Conservation (phyloP, 1,140 invertebrate species). For the Maconellicoccus hirsutus region DNA sequence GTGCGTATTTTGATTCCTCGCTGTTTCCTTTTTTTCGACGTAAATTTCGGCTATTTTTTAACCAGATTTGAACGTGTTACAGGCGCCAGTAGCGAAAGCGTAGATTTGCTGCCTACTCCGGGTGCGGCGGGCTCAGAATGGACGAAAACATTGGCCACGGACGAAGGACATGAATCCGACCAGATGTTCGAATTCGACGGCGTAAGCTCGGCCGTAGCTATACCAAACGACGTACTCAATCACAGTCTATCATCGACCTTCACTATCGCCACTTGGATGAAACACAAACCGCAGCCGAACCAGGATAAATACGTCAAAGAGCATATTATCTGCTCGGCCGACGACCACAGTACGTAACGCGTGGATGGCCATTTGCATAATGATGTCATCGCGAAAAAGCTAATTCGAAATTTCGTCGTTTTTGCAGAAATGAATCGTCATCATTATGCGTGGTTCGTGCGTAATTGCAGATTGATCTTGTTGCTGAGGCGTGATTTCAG, state of each 20-base stretch:
- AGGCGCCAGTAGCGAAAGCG: conserved; percentile 53
- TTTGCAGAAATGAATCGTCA: conserved; percentile 89
- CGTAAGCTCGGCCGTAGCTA: conserved; percentile 67
- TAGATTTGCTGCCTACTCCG: conserved; percentile 79
- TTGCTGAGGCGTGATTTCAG: conserved; percentile 84
- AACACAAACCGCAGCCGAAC: conserved; percentile 57
- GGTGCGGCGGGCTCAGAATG: conserved; percentile 60
- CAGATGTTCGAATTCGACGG: conserved; percentile 93
- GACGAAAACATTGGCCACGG: conserved; percentile 74
- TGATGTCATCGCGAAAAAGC: conserved; percentile 16
- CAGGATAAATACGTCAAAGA: conserved; percentile 83
- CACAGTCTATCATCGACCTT: conserved; percentile 68
- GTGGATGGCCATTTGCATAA: neutral
- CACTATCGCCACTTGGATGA: conserved; percentile 85
- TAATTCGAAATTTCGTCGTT: neutral
- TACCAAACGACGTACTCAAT: conserved; percentile 59
- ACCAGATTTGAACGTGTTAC: conserved; percentile 22
- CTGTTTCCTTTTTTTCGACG: no score
- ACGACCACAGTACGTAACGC: conserved; percentile 85
- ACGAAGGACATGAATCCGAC: conserved; percentile 79
- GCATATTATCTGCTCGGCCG: conserved; percentile 87
- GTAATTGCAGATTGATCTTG: conserved; percentile 91
- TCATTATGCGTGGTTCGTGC: conserved; percentile 91
- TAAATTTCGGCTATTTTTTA: no score
- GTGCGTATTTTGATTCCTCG: no score